Evolutionary conservation across 2,888 invertebrate genomes (phyloP), one percentile per base, ranked within the genome.

Genomic region (Agriopis marginaria): DNA sequence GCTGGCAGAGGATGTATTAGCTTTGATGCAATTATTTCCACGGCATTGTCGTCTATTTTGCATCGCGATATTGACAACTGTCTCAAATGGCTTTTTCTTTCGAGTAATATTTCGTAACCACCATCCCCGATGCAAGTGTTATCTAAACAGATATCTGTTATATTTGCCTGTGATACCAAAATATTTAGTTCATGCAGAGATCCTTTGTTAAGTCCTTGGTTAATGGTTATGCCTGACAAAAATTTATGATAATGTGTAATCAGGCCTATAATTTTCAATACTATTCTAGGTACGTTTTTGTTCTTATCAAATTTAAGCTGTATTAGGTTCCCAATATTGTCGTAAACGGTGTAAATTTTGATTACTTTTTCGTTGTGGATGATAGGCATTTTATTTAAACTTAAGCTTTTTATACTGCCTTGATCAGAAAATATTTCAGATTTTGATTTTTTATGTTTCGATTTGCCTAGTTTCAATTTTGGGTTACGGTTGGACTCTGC

Each of bases 221-320:
- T 82, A 5, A 91, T 84, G 0, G 79, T 77, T 0, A 90, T 66
- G 0, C 77, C 77, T 2, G 69, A 78, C 2, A 90, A 65, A 55
- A 74, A 12, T 0, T 47, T 54, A 6, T 90, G 82, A 54, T 81
- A 89, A 7, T 82, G 70, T 0, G 87, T 14, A 2, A 87, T 81
- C 0, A 90, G 65, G 0, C 77, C 78, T 0, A 91, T 71, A 12
- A 88, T 59, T 77, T 86, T 82, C 0, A 90, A 63, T 2, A 90
- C 1, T 7, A 53, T 12, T 7, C 84, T 73, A 5, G 90, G 89
- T 64, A 91, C 74, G 0, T 4, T 0, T 32, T 10, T 67, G 71
- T 86, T 87, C 4, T 81, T 83, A 0, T 79, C 68, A 14, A 91
- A 84, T 59, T 81, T 82, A 0, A 91, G 62, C 17, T 86, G 79